Evolutionary conservation across 2,113 vertebrate genomes (phyloP), one percentile per base, ranked within the genome.

Genomic region (Eonycteris spelaea): DNA sequence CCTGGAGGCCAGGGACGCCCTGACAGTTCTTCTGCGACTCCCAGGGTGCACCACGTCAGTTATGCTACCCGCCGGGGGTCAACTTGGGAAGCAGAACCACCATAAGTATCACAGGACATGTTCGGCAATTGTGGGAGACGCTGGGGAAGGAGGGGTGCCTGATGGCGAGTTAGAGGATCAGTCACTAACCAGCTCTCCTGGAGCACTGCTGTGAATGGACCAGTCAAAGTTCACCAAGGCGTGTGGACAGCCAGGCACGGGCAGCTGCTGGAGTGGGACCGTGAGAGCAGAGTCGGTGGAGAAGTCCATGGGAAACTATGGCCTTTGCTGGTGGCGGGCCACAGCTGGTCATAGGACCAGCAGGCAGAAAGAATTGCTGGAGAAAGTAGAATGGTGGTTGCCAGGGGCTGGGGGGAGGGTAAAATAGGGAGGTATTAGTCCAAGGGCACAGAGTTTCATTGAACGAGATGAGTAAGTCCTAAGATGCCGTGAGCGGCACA

Each of bases 31-130:
- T 61, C 48, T 16, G n/a, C 40, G 82, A 40, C 22, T 95, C 26
- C 67, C 4, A 1, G n/a, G 12, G 33, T 26, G 33, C 7, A 1
- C 30, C 13, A 0, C 1, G 51, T 59, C 7, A 7, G 15, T 30
- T n/a, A 19, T 24, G 75, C 63, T 40, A 11, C 30, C 43, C 33
- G 43, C 40, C 35, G 38, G 18, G 0, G 18, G 11, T 82, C 79
- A 57, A 0, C 0, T 2, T 7, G 40, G 38, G 33, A 30, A n/a
- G 77, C 15, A 51, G 88, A 75, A 4, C 9, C 11, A 3, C 15
- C 5, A 0, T 26, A 35, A 65, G 21, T 19, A n/a, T 7, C 4
- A 16, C n/a, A 70, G 28, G 22, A 19, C 33, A 9, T 7, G 18
- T 21, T 13, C 40, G 73, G 48, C 28, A 10, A 21, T 21, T 19